Evolutionary conservation across 2,797 vertebrate species (phyloP), one percentile per base, ranked within the genome.

Genomic region (Trachurus trachurus): DNA sequence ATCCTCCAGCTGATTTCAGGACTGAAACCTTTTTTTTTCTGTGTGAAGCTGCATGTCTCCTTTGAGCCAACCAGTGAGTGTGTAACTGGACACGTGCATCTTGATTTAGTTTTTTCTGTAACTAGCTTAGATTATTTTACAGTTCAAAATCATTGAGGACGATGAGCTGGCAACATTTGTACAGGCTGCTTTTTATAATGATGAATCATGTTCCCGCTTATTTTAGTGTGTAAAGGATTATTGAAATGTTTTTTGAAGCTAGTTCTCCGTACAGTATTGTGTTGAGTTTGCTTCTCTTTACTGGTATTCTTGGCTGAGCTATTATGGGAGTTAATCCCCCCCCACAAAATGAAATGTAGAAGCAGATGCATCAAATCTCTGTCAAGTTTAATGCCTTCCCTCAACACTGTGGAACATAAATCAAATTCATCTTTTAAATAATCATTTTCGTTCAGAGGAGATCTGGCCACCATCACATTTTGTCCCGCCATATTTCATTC

Each of bases 1-100:
- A 59, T 80, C 76, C 79, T 47, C 66, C 59, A 87, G 75, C 73
- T 69, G 56, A 81, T 84, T 83, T 84, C 71, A 82, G 73, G 74
- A 86, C 83, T 78, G 9, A 79, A 59, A 50, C 34, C 53, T 79
- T 83, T n/a, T 85, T 85, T 76, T 75, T 70, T 26, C 26, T 26
- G 74, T 85, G 82, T 82, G 72, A 90, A 82, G 85, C 87, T 94
- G 94, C 94, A 95, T 94, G 95, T 90, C 76, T 87, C 91, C 85
- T 89, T 82, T 67, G 78, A 88, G 83, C 85, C 82, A 42, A 78
- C 34, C 82, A 70, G 68, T 59, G 69, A 83, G 74, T 50, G 73
- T 78, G 83, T 80, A 80, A 80, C 78, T 82, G 89, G 81, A 85
- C 63, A 80, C 12, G 40, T 82, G 66, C 67, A 52, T 85, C 80